Evolutionary conservation across 64 coral and sea anemone genomes (phyloP), one percentile per base, ranked within the genome.

Genomic region (Actinia tenebrosa): DNA sequence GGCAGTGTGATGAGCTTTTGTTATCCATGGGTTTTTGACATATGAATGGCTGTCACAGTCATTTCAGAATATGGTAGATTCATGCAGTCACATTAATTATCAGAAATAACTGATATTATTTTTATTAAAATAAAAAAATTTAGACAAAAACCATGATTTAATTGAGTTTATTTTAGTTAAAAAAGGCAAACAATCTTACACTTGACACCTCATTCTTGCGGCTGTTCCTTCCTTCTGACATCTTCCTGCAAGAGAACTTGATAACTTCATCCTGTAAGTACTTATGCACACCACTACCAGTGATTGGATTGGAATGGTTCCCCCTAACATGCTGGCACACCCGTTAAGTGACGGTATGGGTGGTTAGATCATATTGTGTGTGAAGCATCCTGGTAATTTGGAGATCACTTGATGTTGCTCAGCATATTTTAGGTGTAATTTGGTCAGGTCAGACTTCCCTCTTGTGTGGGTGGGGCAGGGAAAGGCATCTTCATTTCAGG

Each of bases 201-300:
- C 79, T 81, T 81, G 79, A 81, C 45, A 81, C 22, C 50, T 52
- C 17, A 50, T 15, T 81, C 50, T 20, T 81, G 79, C 18, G 3
- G 17, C 5, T 81, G 45, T 50, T 50, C 79, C 46, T 22, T 81
- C 79, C 15, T 37, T 53, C 20, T 53, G 79, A 50, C 79, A 50
- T 81, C 79, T 50, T 81, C 79, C 79, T 81, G 79, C 79, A 81
- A 81, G 79, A 81, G 69, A 81, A 81, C 79, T 81, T 81, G 79
- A 81, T 53, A 81, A 81, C 79, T 81, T 81, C 79, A 81, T 81
- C 79, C 50, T 23, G 44, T 81, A 50, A 81, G 79, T 81, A 81
- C 50, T 15, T 15, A 75, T 14, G 69, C 11, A 75, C 69, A 75
- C 26, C 64, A 23, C 64, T 23, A 69, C 64, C 69, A 75, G 42